phyloP scores from a whole-genome alignment of 2,797 vertebrate species.

The Heteromormyrus szaboi region DNA sequence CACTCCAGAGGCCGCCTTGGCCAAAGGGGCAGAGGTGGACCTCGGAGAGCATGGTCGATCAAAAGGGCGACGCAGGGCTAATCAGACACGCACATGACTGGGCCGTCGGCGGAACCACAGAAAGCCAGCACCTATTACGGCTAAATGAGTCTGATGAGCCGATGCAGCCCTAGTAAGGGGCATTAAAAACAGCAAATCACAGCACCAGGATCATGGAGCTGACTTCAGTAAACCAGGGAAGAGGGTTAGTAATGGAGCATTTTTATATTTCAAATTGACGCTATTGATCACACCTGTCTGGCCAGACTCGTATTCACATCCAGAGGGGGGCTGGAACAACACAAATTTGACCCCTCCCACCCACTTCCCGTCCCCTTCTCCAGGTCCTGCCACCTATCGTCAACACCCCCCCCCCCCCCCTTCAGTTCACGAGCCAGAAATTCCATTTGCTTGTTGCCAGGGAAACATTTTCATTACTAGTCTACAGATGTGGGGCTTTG shows the following conservation, averaged over 20 bases:
- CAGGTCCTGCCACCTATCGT: slow-evolving; percentile 7
- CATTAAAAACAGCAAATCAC: background rate
- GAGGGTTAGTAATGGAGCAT: background rate
- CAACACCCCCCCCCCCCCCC: slow-evolving; percentile 9
- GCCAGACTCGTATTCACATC: background rate
- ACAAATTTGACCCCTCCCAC: background rate
- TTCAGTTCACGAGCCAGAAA: slow-evolving; percentile 30
- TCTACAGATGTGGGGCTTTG: slow-evolving; percentile 44
- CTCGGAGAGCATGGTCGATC: background rate
- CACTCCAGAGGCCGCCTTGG: background rate
- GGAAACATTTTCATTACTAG: slow-evolving; percentile 46
- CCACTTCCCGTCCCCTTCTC: background rate
- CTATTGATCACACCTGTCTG: background rate
- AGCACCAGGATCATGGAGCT: background rate
- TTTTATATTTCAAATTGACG: background rate
- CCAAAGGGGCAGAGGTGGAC: background rate
- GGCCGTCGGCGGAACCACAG: background rate
- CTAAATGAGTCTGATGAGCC: background rate
- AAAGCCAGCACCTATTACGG: background rate
- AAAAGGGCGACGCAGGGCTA: background rate
- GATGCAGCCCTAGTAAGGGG: background rate
- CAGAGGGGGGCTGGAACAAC: background rate
- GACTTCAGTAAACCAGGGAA: background rate
- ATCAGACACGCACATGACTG: background rate
- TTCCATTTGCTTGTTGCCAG: slow-evolving; percentile 41